Evolutionary conservation across 92 coral and sea anemone genomes (phyloP), one percentile per base, ranked within the genome.

Genomic region (Zoanthus solanderi): DNA sequence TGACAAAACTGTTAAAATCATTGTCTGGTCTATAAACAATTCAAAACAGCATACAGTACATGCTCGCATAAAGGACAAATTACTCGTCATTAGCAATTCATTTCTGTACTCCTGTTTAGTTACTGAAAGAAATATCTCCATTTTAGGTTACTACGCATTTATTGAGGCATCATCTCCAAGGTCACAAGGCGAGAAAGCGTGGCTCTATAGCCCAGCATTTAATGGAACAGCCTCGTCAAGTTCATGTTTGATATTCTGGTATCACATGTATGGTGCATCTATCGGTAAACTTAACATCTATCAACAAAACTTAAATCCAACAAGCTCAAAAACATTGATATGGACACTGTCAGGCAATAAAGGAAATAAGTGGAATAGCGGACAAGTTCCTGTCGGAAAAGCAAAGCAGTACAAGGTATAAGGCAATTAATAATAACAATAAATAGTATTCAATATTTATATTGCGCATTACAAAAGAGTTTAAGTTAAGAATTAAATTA

Each of bases 211-310:
- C 78, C 90, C 90, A 60, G 89, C 83, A 72, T 95, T 97, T 75
- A 94, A 92, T 42, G 93, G 88, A 32, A 82, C 97, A 54, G 63
- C 90, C 45, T 87, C 95, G 2, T 71, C 57, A 3, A 92, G 75
- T 71, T 89, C 83, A 6, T 97, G 99, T 88, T 95, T 95, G 47
- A 94, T 95, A 9, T 97, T 97, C 90, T 97, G 99, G 99, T 97
- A 97, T 71, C 98, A 95, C 88, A 97, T 97, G 99, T 94, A 86
- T 46, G 99, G 99, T 15, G 0, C 1, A 0, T 50, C 80, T 15
- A 94, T 97, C 48, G 99, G 99, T 11, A 65, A 94, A 1, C 90
- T 97, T 37, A 97, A 97, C 78, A 86, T 97, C 32, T 97, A 95
- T 76, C 98, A 97, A 72, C 84, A 72, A 68, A 90, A 86, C 12